Base-by-base conservation (phyloP, 2,113 vertebrate species). In the Rutilus rutilus region DNA sequence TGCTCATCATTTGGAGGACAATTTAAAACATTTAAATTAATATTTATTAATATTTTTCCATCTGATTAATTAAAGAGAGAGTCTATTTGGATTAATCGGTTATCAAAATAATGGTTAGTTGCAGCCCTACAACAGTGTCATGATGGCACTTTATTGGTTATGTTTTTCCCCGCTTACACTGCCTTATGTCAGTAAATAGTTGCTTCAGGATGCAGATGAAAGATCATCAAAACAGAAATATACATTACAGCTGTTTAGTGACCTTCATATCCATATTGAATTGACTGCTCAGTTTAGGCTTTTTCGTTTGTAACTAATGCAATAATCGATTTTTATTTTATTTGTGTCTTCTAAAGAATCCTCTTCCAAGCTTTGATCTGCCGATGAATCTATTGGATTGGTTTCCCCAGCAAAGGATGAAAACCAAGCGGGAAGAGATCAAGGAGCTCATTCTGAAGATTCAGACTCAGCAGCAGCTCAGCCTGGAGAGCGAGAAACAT, bases 321-420 rank as follows among this genome's bases (percentile, higher is more conserved):
- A 39, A 71, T 39, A 69, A 69, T 23, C 0, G 0, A 23, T 10
- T 21, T 1, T 59, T n/a, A n/a, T n/a, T 39, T 57, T 23, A 4
- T 15, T 76, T 59, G 9, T 45, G 36, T 50, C 47, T 47, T 74
- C 80, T 27, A 17, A 86, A 39, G 98, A 98, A 95, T 87, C 98
- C 98, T 5, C 94, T 99, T 88, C 91, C 95, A 73, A 98, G 95
- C 87, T 99, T 99, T 93, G 96, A 98, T 59, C 93, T 99, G 76
- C 98, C 98, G 11, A 93, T 99, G 94, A 97, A 97, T 90, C 93
- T 99, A 92, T 92, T 91, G 47, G 96, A 97, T 50, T 99, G 98
- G 98, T 99, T 99, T 91, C 97, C 97, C 57, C 96, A 97, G 86
- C 96, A 97, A 88, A 94, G 97, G 89, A 98, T 99, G 97, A 99